Conservation (phyloP, 2,888 invertebrate genomes). For the Mechanitis mazaeus region DNA sequence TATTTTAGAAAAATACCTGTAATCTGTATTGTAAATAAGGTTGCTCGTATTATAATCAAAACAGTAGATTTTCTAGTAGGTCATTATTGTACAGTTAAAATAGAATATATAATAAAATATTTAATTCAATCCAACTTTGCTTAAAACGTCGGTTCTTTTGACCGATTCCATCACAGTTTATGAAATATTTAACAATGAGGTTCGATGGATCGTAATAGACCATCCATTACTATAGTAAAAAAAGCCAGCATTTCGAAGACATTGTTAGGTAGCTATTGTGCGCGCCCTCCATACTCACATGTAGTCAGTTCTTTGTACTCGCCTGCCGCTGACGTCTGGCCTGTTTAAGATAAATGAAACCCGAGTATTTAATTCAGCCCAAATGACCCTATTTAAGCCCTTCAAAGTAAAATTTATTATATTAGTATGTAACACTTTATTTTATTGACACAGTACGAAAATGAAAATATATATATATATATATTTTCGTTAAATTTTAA, state of each 20-base stretch:
- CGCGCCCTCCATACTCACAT: constrained; percentile 50
- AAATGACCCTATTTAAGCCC: constrained; percentile 39
- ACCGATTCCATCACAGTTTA: constrained; percentile 1
- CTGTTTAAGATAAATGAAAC: constrained; percentile 63
- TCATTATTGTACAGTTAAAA: no score
- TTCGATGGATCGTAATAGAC: constrained; percentile 26
- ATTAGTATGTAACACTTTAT: background rate
- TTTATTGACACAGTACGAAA: no score
- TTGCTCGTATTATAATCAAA: no score
- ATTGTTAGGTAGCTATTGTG: constrained; percentile 42
- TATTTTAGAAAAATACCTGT: no score
- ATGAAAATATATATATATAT: background rate
- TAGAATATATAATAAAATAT: background rate
- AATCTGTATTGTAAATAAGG: no score
- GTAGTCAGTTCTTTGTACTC: constrained; percentile 57
- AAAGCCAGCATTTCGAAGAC: constrained; percentile 31
- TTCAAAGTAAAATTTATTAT: constrained; percentile 2
- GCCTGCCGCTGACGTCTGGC: constrained; percentile 57
- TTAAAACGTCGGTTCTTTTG: background rate
- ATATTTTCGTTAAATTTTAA: background rate
- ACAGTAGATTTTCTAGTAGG: no score
- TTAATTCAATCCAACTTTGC: background rate
- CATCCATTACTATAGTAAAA: constrained; percentile 29
- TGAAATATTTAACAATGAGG: constrained; percentile 25
- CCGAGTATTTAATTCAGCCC: constrained; percentile 59